phyloP scores from a whole-genome alignment of 2,888 invertebrate genomes.

The Micropterix aruncella region DNA sequence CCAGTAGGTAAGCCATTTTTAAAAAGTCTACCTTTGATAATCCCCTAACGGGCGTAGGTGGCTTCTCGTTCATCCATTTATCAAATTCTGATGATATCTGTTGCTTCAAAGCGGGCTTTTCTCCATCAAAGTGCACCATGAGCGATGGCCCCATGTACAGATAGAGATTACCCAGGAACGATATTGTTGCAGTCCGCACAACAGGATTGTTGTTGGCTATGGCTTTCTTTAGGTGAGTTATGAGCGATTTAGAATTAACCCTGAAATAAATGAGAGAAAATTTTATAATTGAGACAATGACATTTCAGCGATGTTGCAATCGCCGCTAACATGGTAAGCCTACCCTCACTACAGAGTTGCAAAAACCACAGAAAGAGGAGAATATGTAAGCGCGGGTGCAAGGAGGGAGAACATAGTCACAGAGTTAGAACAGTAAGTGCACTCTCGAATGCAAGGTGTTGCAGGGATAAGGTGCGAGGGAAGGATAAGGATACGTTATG shows the following conservation, averaged over 20 bases:
- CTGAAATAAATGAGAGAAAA: conserved; percentile 20
- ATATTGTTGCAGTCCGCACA: conserved; percentile 65
- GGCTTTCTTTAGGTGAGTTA: conserved; percentile 71
- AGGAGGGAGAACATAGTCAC: no score
- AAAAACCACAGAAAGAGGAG: no score
- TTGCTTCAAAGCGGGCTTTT: conserved; percentile 71
- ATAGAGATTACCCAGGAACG: conserved; percentile 62
- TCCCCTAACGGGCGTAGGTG: conserved; percentile 62
- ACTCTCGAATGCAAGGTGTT: no score
- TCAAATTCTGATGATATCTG: conserved; percentile 79
- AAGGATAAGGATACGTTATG: no score
- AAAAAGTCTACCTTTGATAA: conserved; percentile 23
- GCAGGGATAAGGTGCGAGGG: no score
- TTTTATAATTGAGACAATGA: conserved; percentile 2
- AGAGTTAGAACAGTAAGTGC: no score
- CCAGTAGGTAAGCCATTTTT: no score
- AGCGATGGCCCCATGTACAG: conserved; percentile 68
- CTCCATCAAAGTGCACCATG: conserved; percentile 68
- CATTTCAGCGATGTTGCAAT: conserved; percentile 1
- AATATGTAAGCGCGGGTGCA: no score
- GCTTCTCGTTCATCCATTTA: conserved; percentile 60
- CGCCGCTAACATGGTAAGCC: no score
- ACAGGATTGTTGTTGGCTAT: conserved; percentile 74
- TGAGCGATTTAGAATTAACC: conserved; percentile 56
- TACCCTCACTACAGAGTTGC: no score